A percentile compares a stretch with the other conserved stretches of the same genome.
These are phyloP conservation scores for Aphidius colemani DNA, from an alignment of 2,888 invertebrate genomes.

Conservation along the genomic window DNA sequence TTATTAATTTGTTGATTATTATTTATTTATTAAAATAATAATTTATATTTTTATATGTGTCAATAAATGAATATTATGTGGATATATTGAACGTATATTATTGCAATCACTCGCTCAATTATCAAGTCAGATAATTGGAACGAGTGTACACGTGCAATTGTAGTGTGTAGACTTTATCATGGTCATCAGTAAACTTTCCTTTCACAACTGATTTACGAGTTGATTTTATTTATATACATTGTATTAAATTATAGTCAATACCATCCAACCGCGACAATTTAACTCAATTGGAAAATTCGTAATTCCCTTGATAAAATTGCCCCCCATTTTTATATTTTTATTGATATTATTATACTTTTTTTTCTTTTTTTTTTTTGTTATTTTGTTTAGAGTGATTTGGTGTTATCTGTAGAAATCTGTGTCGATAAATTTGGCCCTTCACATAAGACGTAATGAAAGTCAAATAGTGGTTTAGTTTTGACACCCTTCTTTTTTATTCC, in stretches of 20 bases:
- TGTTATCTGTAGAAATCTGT: slow-evolving; percentile 32
- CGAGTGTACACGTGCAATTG: slow-evolving; percentile 25
- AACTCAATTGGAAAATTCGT: slow-evolving; percentile 44
- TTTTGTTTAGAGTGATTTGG: slow-evolving; percentile 17
- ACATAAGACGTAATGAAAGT: slow-evolving; percentile 58
- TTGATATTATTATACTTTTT: no score
- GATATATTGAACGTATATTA: not conserved
- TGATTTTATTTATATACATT: slow-evolving; percentile 3
- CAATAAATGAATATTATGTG: no score
- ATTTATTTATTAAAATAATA: no score
- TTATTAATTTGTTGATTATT: no score
- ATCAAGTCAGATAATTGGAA: slow-evolving; percentile 25
- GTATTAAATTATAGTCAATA: no score
- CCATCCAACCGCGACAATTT: not conserved
- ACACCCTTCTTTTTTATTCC: slow-evolving; percentile 33
- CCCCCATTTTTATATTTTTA: no score
- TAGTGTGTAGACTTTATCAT: slow-evolving; percentile 24
- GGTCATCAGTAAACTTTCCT: slow-evolving; percentile 33
- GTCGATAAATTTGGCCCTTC: slow-evolving; percentile 51
- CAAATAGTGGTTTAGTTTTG: slow-evolving; percentile 54
- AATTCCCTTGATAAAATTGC: slow-evolving; percentile 32
- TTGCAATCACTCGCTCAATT: slow-evolving; percentile 23
- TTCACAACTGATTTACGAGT: slow-evolving; percentile 36
- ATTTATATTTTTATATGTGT: no score
- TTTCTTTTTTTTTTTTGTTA: no score